Conservation (phyloP, 1,140 invertebrate genomes). For the Drosophila funebris region DNA sequence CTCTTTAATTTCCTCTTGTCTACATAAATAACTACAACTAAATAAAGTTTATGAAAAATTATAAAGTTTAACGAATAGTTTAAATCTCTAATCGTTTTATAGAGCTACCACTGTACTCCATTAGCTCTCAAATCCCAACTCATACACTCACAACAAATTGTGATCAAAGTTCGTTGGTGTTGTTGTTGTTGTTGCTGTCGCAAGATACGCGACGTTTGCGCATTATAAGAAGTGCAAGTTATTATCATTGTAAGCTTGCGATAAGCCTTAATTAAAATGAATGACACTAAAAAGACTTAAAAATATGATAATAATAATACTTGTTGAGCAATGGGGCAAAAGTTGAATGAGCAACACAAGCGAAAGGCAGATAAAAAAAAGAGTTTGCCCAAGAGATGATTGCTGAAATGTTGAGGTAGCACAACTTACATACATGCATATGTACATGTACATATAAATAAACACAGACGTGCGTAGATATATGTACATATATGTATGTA, state of each 20-base stretch:
- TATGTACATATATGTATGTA: neutral
- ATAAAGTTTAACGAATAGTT: no score
- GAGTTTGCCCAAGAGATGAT: constrained; percentile 2
- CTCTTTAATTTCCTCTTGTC: no score
- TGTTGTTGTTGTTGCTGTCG: no score
- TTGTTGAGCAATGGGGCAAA: neutral
- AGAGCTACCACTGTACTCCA: neutral
- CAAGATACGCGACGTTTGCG: neutral
- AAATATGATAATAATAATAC: neutral
- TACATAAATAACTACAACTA: no score
- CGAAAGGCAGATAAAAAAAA: neutral
- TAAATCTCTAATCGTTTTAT: neutral
- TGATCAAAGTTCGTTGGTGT: constrained; percentile 1
- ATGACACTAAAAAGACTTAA: constrained; percentile 15
- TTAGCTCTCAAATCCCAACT: neutral
- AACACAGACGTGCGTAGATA: neutral
- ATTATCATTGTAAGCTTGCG: constrained; percentile 10
- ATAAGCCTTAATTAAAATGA: constrained; percentile 28
- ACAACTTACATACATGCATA: neutral
- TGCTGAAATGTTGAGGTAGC: constrained; percentile 32
- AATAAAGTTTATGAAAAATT: no score
- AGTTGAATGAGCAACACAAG: constrained; percentile 8
- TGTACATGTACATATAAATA: neutral
- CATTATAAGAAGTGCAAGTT: constrained; percentile 3
- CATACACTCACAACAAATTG: neutral